Percentiles rank a stretch among this genome's conserved stretches.
phyloP scores from a whole-genome alignment of 30 jellyfish, hydroid and myxozoan genomes.

The Morbakka virulenta region DNA sequence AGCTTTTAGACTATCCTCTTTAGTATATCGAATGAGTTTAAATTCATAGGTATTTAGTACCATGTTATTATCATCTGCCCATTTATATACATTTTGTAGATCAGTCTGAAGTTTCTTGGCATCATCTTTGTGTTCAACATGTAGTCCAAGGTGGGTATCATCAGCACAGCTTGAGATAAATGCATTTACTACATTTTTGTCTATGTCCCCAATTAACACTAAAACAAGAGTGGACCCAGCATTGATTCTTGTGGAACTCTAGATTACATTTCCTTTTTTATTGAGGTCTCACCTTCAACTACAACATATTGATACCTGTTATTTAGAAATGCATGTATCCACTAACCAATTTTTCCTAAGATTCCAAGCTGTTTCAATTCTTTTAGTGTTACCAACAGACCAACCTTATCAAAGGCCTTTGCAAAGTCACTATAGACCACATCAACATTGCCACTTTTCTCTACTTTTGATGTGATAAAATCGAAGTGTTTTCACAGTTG shows the following conservation, averaged over 20 bases:
- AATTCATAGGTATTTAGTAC: background rate
- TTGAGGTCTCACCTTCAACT: slow-evolving; percentile 16
- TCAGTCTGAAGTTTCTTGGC: background rate
- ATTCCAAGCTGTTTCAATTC: background rate
- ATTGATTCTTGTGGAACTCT: background rate
- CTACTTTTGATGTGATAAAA: background rate
- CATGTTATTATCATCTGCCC: slow-evolving; percentile 10
- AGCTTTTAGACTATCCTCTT: too few relatives aligned
- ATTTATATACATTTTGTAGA: background rate
- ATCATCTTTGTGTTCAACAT: background rate
- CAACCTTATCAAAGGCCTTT: slow-evolving; percentile 15
- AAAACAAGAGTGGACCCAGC: slow-evolving; percentile 9
- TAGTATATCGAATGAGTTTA: background rate
- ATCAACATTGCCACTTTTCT: background rate
- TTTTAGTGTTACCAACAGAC: background rate
- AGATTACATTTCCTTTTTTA: background rate
- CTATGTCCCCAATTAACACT: background rate
- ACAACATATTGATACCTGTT: slow-evolving; percentile 1
- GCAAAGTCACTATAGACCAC: slow-evolving; percentile 11
- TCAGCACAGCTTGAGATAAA: slow-evolving; percentile 7
- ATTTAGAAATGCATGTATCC: slow-evolving; percentile 17
- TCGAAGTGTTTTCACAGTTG: slow-evolving; percentile 10
- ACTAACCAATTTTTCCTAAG: background rate
- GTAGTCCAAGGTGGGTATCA: background rate
- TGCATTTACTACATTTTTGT: background rate